Evolutionary conservation across 2,888 invertebrate species (phyloP).

Genomic region (Xylota sylvarum): DNA sequence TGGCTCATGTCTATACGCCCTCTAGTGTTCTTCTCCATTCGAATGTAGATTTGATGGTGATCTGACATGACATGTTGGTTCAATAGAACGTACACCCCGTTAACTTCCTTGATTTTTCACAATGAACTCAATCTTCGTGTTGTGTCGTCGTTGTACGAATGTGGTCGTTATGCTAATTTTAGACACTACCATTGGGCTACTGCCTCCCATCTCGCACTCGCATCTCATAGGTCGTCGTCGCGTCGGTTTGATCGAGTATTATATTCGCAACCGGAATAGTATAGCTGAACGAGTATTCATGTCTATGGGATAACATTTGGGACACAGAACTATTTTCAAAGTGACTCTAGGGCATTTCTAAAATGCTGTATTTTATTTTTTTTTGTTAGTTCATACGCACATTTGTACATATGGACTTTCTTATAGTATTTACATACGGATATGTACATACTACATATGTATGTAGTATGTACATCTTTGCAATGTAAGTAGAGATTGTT

Average conservation of each 20-base stretch:
- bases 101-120: slow-evolving; percentile 33
- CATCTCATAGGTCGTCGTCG: no score
- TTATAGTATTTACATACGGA: no score
- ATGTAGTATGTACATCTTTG: background rate
- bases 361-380: no score
- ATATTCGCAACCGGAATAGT: slow-evolving; percentile 3
- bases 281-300: background rate
- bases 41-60: slow-evolving; percentile 58
- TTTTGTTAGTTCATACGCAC: no score
- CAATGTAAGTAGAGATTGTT: background rate
- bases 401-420: no score
- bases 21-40: slow-evolving; percentile 38
- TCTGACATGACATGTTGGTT: slow-evolving; percentile 51
- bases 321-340: slow-evolving; percentile 37
- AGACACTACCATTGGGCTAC: slow-evolving; percentile 42
- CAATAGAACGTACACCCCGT: slow-evolving; percentile 27
- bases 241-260: slow-evolving; percentile 3
- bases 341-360: slow-evolving; percentile 21
- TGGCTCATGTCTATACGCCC: slow-evolving; percentile 45
- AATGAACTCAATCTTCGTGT: slow-evolving; percentile 30
- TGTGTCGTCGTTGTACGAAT: slow-evolving; percentile 30
- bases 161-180: slow-evolving; percentile 62
- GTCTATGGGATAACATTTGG: slow-evolving; percentile 10
- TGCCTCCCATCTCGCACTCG: background rate
- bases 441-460: no score